Conservation (phyloP, 2,888 invertebrate genomes). For the Chymomyza caudatula region DNA sequence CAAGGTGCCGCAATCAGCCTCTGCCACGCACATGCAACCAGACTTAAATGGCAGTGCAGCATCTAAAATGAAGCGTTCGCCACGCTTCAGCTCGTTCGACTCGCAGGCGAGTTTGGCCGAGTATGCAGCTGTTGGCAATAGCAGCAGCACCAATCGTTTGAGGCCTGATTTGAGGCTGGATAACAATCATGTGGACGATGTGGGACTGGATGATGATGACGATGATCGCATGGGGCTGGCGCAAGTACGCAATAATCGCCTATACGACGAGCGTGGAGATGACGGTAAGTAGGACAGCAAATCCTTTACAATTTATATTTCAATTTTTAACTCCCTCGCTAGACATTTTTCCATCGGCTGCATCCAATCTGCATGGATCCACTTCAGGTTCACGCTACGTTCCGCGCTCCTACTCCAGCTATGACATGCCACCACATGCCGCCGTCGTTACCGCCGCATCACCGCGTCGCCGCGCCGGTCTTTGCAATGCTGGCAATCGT, state of each 20-base stretch:
- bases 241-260: conserved; percentile 56
- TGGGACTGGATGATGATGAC: conserved; percentile 41
- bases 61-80: conserved; percentile 78
- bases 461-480: conserved; percentile 47
- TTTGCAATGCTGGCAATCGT: conserved; percentile 30
- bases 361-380: conserved; percentile 39
- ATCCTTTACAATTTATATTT: neutral
- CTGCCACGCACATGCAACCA: conserved; percentile 65
- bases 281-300: conserved; percentile 45
- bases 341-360: conserved; percentile 55
- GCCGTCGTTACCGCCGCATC: conserved; percentile 42
- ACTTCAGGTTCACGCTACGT: conserved; percentile 61
- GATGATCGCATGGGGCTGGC: conserved; percentile 50
- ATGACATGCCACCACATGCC: conserved; percentile 73
- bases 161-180: conserved; percentile 43
- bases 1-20: conserved; percentile 81
- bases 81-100: conserved; percentile 78
- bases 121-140: conserved; percentile 60
- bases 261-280: conserved; percentile 57
- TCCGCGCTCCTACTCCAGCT: conserved; percentile 77
- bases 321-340: neutral
- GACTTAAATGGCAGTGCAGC: conserved; percentile 54
- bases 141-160: conserved; percentile 20
- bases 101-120: conserved; percentile 78
- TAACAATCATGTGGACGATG: conserved; percentile 32